A percentile compares a stretch with the other conserved stretches of the same genome.
phyloP scores from a whole-genome alignment of 2,113 vertebrate genomes.

The Cyphomyrus discorhynchus region DNA sequence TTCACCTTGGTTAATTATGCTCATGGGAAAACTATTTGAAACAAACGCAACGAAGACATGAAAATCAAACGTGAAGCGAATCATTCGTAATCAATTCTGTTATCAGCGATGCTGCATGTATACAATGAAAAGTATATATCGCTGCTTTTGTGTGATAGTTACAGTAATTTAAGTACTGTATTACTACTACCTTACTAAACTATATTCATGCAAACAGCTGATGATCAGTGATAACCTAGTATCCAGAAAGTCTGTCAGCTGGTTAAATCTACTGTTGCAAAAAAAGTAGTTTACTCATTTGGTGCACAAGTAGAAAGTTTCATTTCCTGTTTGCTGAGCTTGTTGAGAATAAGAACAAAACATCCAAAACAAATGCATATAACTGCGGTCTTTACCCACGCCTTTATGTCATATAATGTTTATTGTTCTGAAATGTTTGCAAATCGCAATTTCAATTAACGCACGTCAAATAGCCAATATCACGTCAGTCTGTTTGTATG shows the following conservation, averaged over 20 bases:
- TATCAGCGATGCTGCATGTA: neutral
- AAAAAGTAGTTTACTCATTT: neutral
- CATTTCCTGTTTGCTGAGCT: neutral
- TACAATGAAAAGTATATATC: neutral
- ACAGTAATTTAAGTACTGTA: neutral
- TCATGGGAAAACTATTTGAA: neutral
- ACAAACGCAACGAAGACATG: neutral
- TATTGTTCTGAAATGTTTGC: neutral
- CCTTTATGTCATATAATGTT: neutral
- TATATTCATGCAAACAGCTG: neutral
- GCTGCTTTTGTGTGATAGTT: neutral
- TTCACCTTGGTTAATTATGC: neutral
- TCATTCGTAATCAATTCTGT: neutral
- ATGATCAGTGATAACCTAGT: neutral
- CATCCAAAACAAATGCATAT: neutral
- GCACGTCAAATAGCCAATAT: neutral
- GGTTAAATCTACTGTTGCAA: neutral
- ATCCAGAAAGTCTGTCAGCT: neutral
- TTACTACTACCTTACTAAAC: neutral
- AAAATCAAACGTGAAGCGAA: neutral
- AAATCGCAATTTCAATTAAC: neutral
- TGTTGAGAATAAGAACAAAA: neutral
- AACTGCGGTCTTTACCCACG: neutral
- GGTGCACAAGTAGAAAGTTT: neutral
- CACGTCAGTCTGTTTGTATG: neutral